Evolutionary conservation across 2,888 invertebrate genomes (phyloP), one percentile per base, ranked within the genome.

Genomic region (Chirona hameri): DNA sequence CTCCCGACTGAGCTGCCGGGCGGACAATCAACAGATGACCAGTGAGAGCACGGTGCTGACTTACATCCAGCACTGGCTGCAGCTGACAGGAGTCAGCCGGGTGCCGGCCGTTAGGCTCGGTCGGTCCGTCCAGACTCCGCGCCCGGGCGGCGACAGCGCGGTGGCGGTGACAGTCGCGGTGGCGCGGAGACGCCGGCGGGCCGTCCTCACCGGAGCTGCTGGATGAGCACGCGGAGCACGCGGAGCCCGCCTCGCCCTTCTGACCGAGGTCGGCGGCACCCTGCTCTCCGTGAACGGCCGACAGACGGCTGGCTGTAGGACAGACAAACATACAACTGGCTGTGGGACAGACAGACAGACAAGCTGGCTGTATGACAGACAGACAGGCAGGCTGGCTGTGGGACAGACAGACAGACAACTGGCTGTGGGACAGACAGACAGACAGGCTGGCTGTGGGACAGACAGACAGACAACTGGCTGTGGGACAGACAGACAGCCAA

Each of bases 171-270:
- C 85, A 84, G 83, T 85, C 85, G 14, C 85, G 80, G 82, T 84
- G 85, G 24, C 85, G 79, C 52, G 84, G 83, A 24, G 85, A 84
- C 82, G 85, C 79, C 84, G 84, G n/a, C 83, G 85, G 84, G 82
- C 86, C 89, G 86, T 90, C 88, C 82, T 87, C 91, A 0, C 91
- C 91, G 85, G 90, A 90, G 18, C 90, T 89, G 79, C 90, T 90
- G n/a, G 90, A 90, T 85, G 84, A 84, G 12, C 83, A 82, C 14
- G 89, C 89, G 83, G 84, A 84, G 12, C 83, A 82, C 14, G 89
- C 89, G 83, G 39, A 39, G 39, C 4, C 39, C 39, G 89, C 88
- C 81, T 88, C 87, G 31, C 89, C 89, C 48, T 88, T 89, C 83
- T 88, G 87, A n/a, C 90, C 90, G 85, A 90, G 90, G 86, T 90